Evolutionary conservation across 2,888 invertebrate species (phyloP).

Genomic region (Lithosia quadra): DNA sequence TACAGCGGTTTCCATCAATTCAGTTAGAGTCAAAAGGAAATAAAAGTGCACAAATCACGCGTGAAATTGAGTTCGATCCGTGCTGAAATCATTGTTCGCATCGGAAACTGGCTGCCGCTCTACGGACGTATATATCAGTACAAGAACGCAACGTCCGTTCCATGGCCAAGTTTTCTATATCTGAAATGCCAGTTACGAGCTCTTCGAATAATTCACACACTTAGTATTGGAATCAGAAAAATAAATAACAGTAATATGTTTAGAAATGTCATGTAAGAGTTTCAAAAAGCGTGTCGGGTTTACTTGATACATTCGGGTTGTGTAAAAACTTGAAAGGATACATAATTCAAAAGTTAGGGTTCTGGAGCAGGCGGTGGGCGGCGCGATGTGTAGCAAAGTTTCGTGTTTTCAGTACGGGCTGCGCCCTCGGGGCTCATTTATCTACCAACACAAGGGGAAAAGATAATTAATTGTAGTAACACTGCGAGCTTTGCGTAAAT

Average conservation of each 20-base stretch:
- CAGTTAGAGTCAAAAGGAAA: constrained; percentile 75
- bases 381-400: constrained; percentile 73
- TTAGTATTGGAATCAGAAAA: constrained; percentile 20
- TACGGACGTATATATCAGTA: constrained; percentile 47
- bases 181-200: constrained; percentile 24
- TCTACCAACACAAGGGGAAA: constrained; percentile 71
- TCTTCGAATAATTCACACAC: constrained; percentile 30
- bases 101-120: constrained; percentile 67
- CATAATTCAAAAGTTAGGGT: constrained; percentile 75
- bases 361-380: constrained; percentile 61
- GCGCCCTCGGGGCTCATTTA: constrained; percentile 75
- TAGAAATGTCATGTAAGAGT: constrained; percentile 52
- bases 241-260: constrained; percentile 40
- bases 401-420: constrained; percentile 72
- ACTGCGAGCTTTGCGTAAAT: constrained; percentile 66
- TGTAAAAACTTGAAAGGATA: constrained; percentile 72
- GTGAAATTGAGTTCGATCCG: constrained; percentile 84
- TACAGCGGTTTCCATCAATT: constrained; percentile 53
- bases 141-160: constrained; percentile 30
- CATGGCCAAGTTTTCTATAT: constrained; percentile 35
- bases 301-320: constrained; percentile 61
- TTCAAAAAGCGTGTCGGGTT: constrained; percentile 53
- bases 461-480: constrained; percentile 81
- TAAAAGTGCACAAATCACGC: constrained; percentile 84
- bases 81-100: constrained; percentile 74